Conservation (phyloP, 1,140 invertebrate genomes). For the Trichonephila clavata region DNA sequence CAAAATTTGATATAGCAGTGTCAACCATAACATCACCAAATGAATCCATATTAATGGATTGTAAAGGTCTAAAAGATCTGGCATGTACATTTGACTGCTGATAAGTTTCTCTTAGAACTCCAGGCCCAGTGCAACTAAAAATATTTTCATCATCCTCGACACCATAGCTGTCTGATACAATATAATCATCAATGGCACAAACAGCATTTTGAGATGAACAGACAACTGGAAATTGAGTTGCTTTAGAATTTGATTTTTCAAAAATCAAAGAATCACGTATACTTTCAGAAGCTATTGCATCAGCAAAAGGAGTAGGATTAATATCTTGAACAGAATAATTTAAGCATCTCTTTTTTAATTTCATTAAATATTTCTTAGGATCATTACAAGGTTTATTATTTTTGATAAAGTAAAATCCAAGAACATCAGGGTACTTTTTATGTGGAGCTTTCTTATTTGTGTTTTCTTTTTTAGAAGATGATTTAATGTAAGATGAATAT, state of each 20-base stretch:
- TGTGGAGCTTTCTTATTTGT: not conserved
- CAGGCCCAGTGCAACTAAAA: not conserved
- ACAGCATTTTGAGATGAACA: not conserved
- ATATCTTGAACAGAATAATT: conserved; percentile 10
- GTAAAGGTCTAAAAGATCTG: conserved; percentile 24
- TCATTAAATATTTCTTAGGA: conserved; percentile 56
- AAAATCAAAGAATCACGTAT: not conserved
- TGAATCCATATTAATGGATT: conserved; percentile 46
- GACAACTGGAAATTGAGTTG: not conserved
- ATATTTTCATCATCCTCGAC: not conserved
- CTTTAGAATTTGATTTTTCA: not conserved
- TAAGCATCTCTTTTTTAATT: conserved; percentile 54
- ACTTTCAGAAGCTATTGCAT: not conserved
- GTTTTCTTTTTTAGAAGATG: not conserved
- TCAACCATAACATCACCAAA: conserved; percentile 39
- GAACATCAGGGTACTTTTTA: not conserved
- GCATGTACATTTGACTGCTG: conserved; percentile 7
- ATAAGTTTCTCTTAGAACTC: not conserved
- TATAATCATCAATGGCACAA: not conserved
- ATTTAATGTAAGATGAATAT: conserved; percentile 23
- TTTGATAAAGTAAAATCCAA: conserved; percentile 58
- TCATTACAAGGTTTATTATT: conserved; percentile 12
- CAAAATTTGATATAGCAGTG: not conserved
- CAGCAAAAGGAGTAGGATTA: conserved; percentile 27
- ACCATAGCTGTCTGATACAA: conserved; percentile 12